phyloP scores from a whole-genome alignment of 2,797 vertebrate genomes.

The Brotogeris chrysoptera region DNA sequence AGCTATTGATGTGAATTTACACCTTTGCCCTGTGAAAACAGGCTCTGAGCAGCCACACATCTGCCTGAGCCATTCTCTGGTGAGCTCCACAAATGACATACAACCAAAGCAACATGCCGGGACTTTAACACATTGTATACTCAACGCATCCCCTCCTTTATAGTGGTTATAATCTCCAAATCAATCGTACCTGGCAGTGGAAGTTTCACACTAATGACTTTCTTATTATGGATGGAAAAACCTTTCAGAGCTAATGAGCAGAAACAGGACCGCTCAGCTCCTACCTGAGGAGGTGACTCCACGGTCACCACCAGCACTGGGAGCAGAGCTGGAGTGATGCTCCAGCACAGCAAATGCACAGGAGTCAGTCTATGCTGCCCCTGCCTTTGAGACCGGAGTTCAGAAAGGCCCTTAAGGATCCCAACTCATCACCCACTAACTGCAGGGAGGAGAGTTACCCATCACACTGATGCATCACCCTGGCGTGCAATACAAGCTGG shows the following conservation, averaged over 20 bases:
- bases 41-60: background rate
- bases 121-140: background rate
- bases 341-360: background rate
- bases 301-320: background rate
- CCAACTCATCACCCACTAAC: background rate
- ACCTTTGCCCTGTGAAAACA: background rate
- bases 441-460: background rate
- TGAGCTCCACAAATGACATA: background rate
- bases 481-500: background rate
- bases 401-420: background rate
- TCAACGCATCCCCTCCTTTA: background rate
- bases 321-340: background rate
- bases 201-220: slow-evolving; percentile 54
- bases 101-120: background rate
- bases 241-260: slow-evolving; percentile 29
- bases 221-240: slow-evolving; percentile 29
- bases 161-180: background rate
- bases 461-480: background rate
- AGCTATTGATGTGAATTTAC: background rate
- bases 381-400: background rate
- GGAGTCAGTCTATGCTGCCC: background rate
- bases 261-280: background rate
- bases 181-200: background rate
- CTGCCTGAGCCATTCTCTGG: background rate
- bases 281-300: slow-evolving; percentile 26